Base-by-base conservation (phyloP, 2,113 vertebrate species). In the Mugil cephalus region DNA sequence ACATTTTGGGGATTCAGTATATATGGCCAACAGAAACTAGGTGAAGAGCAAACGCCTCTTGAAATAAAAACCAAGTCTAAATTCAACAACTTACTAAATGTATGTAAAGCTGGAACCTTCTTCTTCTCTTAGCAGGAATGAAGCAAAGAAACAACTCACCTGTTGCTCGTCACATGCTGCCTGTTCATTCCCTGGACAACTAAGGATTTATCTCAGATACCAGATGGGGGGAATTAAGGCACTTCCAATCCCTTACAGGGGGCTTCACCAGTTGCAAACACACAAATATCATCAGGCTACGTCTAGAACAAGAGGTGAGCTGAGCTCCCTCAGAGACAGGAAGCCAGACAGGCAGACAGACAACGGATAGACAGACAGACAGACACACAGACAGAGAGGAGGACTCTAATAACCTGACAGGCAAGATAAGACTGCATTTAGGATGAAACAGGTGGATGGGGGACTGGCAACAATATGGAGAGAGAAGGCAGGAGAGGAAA, bases 201-300 rank as follows among this genome's bases (percentile, higher is more conserved):
- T 40, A 38, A 35, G 67, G 81, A 38, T 84, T 88, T 78, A 68
- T 71, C 63, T 70, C 35, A 34, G 71, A 10, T 12, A 36, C 61
- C 80, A 84, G 62, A 80, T 75, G 42, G 21, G 54, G 43, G 58
- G 51, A 17, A 59, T 62, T 87, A 87, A 79, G 62, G 77, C 77
- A 51, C 30, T 39, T 39, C 71, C 63, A 87, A 87, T 43, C 53
- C 72, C 48, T 83, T 8, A 75, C 7, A 38, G 50, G 74, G 81
- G 81, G 79, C 63, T 84, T 69, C 62, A 47, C 10, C 4, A 4
- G 50, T 52, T 30, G 63, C 72, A 71, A 70, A 79, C 56, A 67
- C 52, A 70, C 79, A 62, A 43, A 17, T 56, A 69, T 67, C 42
- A 80, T 74, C 24, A 45, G 63, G 2, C 35, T 2, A 48, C 35